Conservation (phyloP, 2,888 invertebrate genomes). For the Cinara cedri region DNA sequence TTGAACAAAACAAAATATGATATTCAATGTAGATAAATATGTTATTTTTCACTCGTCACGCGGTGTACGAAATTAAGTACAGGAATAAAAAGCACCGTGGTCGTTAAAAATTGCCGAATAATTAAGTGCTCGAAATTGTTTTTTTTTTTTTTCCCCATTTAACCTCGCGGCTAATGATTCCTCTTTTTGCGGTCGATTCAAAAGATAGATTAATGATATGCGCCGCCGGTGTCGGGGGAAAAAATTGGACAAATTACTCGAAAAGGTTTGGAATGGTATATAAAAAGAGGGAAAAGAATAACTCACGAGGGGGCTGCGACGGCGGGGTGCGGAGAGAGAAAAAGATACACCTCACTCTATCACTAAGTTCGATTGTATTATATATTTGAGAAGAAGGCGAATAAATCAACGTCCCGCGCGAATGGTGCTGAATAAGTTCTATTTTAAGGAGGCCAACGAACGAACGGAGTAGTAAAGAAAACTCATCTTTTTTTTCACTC, state of each 20-base stretch:
- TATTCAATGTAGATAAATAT: constrained; percentile 39
- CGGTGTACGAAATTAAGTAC: constrained; percentile 29
- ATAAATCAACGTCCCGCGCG: constrained; percentile 56
- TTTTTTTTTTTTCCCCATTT: constrained; percentile 25
- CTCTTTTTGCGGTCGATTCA: constrained; percentile 48
- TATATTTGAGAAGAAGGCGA: constrained; percentile 55
- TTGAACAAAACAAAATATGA: neutral
- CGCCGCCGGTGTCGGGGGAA: constrained; percentile 24
- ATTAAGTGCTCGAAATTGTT: constrained; percentile 46
- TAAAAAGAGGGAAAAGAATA: constrained; percentile 43
- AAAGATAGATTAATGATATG: constrained; percentile 55
- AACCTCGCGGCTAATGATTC: constrained; percentile 43
- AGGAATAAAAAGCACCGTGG: constrained; percentile 34
- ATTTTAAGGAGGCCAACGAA: constrained; percentile 41
- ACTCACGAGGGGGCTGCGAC: constrained; percentile 26
- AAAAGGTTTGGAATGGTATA: constrained; percentile 46
- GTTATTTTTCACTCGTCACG: constrained; percentile 31
- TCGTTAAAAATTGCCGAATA: constrained; percentile 46
- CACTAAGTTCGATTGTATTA: constrained; percentile 56
- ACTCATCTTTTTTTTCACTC: constrained; percentile 29
- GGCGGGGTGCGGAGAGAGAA: constrained; percentile 1
- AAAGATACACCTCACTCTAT: constrained; percentile 51
- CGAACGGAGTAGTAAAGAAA: constrained; percentile 39
- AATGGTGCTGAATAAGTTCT: constrained; percentile 55
- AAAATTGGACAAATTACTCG: constrained; percentile 56